phyloP scores from a whole-genome alignment of 1,140 invertebrate genomes.

The Dendroctonus valens region DNA sequence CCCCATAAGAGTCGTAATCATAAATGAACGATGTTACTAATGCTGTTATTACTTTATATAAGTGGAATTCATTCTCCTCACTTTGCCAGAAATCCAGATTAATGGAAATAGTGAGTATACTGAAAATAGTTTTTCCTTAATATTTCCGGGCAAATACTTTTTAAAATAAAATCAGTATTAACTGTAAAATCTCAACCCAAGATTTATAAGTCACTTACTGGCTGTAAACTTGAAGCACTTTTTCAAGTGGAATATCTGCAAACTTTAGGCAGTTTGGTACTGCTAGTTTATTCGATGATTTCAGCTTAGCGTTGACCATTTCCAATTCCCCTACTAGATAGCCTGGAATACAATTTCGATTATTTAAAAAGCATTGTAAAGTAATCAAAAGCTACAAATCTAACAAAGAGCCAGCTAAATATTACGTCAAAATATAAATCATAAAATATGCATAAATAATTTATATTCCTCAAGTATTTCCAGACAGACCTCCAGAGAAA shows the following conservation, averaged over 20 bases:
- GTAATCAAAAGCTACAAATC: too few relatives aligned
- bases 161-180: too few relatives aligned
- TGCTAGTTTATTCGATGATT: slow-evolving; percentile 60
- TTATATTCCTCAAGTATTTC: too few relatives aligned
- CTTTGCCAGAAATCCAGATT: slow-evolving; percentile 74
- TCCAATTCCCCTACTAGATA: slow-evolving; percentile 74
- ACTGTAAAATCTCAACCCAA: too few relatives aligned
- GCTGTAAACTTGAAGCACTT: slow-evolving; percentile 71
- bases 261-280: slow-evolving; percentile 68
- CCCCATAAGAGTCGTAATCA: slow-evolving; percentile 55
- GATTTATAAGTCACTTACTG: slow-evolving; percentile 55
- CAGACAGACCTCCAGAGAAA: too few relatives aligned
- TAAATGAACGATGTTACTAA: slow-evolving; percentile 63
- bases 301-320: slow-evolving; percentile 68
- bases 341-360: slow-evolving; percentile 53
- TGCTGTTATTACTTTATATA: slow-evolving; percentile 66
- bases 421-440: slow-evolving; percentile 2
- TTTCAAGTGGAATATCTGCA: slow-evolving; percentile 68
- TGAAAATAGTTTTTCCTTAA: slow-evolving; percentile 10
- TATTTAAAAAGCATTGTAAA: too few relatives aligned
- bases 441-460: too few relatives aligned
- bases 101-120: slow-evolving; percentile 65
- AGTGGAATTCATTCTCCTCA: slow-evolving; percentile 75
- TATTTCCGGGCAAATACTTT: not conserved
- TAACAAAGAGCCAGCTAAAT: not conserved